These are phyloP conservation scores for Periophthalmus modestus DNA, from an alignment of 2,113 vertebrate genomes.

Conservation along the genomic window DNA sequence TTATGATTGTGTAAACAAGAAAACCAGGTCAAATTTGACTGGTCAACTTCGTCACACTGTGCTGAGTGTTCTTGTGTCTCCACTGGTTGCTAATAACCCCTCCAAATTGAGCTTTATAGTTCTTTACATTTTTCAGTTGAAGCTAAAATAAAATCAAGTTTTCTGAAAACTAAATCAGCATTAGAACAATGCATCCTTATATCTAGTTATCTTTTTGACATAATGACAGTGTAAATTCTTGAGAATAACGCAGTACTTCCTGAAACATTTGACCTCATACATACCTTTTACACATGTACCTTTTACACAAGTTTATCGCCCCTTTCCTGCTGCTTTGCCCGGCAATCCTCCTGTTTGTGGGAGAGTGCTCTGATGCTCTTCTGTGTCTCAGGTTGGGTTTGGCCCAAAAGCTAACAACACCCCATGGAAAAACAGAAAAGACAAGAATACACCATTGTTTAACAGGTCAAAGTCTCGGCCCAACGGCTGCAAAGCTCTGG, in stretches of 20 bases:
- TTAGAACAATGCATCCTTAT: not conserved
- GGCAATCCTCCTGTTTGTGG: slow-evolving; percentile 46
- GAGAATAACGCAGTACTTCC: not conserved
- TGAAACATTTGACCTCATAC: not conserved
- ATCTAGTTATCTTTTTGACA: not conserved
- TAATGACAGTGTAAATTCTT: not conserved
- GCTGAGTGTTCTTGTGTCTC: not conserved
- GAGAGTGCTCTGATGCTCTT: slow-evolving; percentile 44
- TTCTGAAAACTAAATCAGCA: not conserved
- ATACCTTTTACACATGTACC: not conserved
- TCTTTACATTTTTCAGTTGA: not conserved
- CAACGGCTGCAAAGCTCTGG: slow-evolving; percentile 50
- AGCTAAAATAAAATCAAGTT: not conserved
- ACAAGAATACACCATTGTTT: slow-evolving; percentile 55
- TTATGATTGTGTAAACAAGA: not conserved
- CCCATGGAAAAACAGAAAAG: slow-evolving; percentile 64
- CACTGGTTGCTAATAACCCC: not conserved
- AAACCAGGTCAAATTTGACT: not conserved
- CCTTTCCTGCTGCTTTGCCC: slow-evolving; percentile 4
- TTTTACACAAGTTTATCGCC: slow-evolving; percentile 3
- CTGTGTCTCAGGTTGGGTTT: slow-evolving; percentile 50
- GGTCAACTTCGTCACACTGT: not conserved
- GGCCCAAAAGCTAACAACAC: slow-evolving; percentile 67
- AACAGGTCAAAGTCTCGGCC: slow-evolving; percentile 48
- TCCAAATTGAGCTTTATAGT: too few species aligned